phyloP scores from a whole-genome alignment of 2,113 vertebrate genomes.

The Lonchura striata region DNA sequence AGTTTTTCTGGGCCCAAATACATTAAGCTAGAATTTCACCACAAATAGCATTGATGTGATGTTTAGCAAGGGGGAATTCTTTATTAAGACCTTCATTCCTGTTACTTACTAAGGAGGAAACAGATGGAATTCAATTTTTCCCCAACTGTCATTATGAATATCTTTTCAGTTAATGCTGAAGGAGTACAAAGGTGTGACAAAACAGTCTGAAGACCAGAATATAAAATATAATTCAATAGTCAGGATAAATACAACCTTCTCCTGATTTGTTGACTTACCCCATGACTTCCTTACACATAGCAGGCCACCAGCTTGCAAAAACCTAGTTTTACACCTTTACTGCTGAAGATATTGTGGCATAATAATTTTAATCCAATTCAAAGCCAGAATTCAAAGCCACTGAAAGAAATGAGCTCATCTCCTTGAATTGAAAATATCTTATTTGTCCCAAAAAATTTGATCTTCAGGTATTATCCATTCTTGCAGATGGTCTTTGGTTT shows the following conservation, averaged over 20 bases:
- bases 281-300: background rate
- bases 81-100: background rate
- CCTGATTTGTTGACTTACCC: background rate
- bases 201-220: slow-evolving; percentile 20
- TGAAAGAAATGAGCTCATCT: background rate
- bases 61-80: background rate
- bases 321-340: background rate
- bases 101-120: slow-evolving; percentile 34
- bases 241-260: background rate
- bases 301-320: background rate
- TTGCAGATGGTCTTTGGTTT: background rate
- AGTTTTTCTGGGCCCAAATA: background rate
- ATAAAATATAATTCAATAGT: background rate
- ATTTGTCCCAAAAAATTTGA: background rate
- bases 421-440: background rate
- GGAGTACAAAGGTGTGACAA: background rate
- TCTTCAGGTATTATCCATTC: background rate
- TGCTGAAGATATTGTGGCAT: background rate
- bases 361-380: background rate
- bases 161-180: background rate
- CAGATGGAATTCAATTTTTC: slow-evolving; percentile 38
- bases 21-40: background rate
- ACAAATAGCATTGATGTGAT: background rate
- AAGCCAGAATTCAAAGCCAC: background rate
- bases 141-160: background rate